Percentiles rank a stretch among this genome's conserved stretches.
Evolutionary conservation across 2,797 vertebrate species (phyloP).

Genomic region (Falco rusticolus): DNA sequence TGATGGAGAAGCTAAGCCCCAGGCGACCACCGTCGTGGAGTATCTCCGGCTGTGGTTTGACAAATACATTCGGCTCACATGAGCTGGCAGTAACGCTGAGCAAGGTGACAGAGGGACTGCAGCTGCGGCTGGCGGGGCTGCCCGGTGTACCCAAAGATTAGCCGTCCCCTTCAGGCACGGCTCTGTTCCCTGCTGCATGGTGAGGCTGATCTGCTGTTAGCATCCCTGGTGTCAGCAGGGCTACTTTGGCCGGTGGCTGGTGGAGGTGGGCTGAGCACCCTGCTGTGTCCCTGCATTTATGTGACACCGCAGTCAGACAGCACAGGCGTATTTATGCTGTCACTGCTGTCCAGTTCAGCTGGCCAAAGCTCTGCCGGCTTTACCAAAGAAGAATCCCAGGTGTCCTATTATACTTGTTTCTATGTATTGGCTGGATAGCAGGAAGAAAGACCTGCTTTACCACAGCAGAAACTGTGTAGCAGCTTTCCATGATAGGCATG

Average conservation of each 20-base stretch:
- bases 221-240: neutral
- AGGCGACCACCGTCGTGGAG: fast-evolving
- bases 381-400: neutral
- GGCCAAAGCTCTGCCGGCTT: neutral
- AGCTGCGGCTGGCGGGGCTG: neutral
- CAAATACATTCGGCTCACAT: neutral
- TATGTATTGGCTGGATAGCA: neutral
- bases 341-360: neutral
- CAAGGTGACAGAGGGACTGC: neutral
- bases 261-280: neutral
- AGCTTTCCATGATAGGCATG: neutral
- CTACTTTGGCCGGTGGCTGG: neutral
- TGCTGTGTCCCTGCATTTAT: neutral
- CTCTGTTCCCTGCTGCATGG: fast-evolving
- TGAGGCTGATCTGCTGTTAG: neutral
- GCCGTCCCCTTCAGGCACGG: neutral
- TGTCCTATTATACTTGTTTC: neutral
- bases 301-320: fast-evolving
- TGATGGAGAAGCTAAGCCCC: neutral
- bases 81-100: neutral
- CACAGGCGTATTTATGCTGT: too few species aligned
- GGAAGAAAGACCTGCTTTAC: neutral
- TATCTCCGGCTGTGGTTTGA: neutral
- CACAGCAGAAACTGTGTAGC: neutral
- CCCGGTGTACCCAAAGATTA: fast-evolving